Evolutionary conservation across 2,113 vertebrate species (phyloP), one percentile per base, ranked within the genome.

Genomic region (Brachypodius melanocephalos): DNA sequence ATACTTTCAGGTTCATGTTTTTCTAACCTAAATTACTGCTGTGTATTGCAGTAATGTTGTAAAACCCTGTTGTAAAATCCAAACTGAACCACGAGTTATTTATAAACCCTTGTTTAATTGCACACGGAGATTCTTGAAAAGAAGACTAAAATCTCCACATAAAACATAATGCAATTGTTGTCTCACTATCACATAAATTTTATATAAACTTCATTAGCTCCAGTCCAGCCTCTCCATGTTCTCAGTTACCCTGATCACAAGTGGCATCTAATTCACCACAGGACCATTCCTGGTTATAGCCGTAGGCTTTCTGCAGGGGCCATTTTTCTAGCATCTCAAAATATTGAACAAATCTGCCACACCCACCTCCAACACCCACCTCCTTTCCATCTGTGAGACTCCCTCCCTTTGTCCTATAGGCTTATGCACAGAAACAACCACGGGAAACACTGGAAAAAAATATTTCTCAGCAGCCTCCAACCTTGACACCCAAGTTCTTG

Each of bases 201-300:
- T 46, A 26, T 8, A 4, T 49, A 34, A 62, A 66, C 0, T 62
- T 74, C 25, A 55, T 5, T 34, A 54, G 19, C 17, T 13, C n/a
- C 5, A 77, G 0, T 21, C 8, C 65, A 71, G 38, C 34, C 5
- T 63, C 48, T 40, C 29, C 74, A 55, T 0, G 0, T 28, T 20
- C 51, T 67, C 34, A 29, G 26, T 45, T 28, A 46, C 17, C 10
- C 54, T 48, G 21, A 52, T 68, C 52, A 25, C 14, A 18, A 74
- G 15, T 2, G 8, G 6, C 14, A 36, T 8, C 22, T 32, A n/a
- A 20, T 20, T 54, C 14, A 20, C 12, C 31, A 17, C 10, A 22
- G 57, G 9, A 43, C 4, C 18, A 1, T 55, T 79, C 43, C 51
- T 69, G 55, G 9, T 46, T 25, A 6, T 18, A 63, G 43, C 1